Base-by-base conservation (phyloP, 2,888 invertebrate species). In the Drosophila acutilabella region DNA sequence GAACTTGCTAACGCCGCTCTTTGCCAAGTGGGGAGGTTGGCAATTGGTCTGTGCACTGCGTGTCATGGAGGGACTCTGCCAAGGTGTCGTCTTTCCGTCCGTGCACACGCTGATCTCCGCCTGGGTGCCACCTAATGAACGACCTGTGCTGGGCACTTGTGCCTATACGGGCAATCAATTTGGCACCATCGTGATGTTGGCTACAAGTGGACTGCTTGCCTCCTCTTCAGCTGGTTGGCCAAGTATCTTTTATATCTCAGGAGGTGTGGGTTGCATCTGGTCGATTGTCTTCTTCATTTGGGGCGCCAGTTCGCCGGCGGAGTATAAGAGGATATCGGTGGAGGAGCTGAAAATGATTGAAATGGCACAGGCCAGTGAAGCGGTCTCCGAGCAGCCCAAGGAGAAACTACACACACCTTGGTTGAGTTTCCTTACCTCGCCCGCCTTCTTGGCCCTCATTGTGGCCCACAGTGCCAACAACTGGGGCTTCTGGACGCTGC, bases 401-500 rank as follows among this genome's bases (percentile, higher is more conserved):
- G 53, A 82, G 5, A 95, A 70, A 2, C 1, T 85, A 23, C 69
- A 66, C 16, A 96, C 95, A 1, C 97, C 97, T 0, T 97, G 97
- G 97, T 92, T 92, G 56, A 93, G 94, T 5, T 96, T 98, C 69
- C 92, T 95, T 50, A 96, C 95, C 0, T 97, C 96, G 0, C 86
- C 95, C 26, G 96, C 97, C 0, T 95, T 97, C 88, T 95, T 95
- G 94, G 95, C 96, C 0, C 93, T 97, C 5, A 90, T 96, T 2
- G 88, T 95, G 2, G 94, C 95, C 0, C 97, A 97, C 88, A 94
- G 95, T 71, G 95, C 95, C 0, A 96, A 97, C 71, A 93, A 92
- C 83, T 96, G 96, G 94, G 97, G 97, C 30, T 97, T 96, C 92
- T 97, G 96, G 95, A 96, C 96, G 26, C 92, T 97, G 26, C 93